A percentile compares a stretch with the other conserved stretches of the same genome.
These are phyloP conservation scores for Hypanus sabinus DNA, from an alignment of 2,113 vertebrate species.

Conservation along the genomic window DNA sequence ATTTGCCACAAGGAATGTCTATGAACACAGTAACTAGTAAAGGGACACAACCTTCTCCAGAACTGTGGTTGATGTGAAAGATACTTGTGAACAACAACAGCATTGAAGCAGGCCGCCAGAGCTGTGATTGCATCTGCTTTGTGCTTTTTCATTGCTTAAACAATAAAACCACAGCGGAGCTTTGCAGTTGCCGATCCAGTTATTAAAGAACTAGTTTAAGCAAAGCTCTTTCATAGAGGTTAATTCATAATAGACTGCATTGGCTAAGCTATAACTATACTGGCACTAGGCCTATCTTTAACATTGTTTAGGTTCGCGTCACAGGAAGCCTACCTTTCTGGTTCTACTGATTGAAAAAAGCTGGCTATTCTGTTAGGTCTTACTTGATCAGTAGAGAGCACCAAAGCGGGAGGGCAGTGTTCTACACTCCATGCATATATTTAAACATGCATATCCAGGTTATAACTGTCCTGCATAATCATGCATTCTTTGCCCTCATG, in stretches of 20 bases:
- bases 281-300: constrained; percentile 15
- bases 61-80: background rate
- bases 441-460: background rate
- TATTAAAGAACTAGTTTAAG: background rate
- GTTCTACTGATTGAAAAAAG: constrained; percentile 31
- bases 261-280: background rate
- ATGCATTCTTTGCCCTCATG: background rate
- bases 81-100: background rate
- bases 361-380: constrained; percentile 21
- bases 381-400: constrained; percentile 29
- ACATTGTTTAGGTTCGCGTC: background rate
- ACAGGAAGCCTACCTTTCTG: constrained; percentile 25
- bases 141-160: background rate
- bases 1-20: background rate
- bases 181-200: background rate
- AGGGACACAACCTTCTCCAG: background rate
- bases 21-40: background rate
- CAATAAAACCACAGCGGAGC: background rate
- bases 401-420: background rate
- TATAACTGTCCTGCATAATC: background rate
- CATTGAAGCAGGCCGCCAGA: background rate
- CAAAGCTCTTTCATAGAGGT: background rate
- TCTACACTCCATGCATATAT: constrained; percentile 3
- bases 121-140: background rate
- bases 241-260: background rate